Evolutionary conservation across 2,113 vertebrate genomes (phyloP).

Genomic region (Macrotis lagotis): DNA sequence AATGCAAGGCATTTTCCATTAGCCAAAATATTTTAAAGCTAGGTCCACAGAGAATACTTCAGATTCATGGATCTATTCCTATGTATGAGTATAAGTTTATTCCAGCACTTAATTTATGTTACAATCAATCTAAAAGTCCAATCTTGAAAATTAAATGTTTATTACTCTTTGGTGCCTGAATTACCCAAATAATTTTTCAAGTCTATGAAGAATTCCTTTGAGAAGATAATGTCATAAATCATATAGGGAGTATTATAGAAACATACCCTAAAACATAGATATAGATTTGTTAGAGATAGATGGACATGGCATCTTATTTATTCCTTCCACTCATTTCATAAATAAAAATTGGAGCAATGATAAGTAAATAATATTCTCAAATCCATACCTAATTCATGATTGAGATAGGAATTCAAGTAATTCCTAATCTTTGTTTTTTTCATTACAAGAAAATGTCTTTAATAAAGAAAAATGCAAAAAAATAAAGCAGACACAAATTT

Average conservation of each 20-base stretch:
- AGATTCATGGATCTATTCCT: background rate
- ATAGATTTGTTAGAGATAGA: background rate
- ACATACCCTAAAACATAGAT: background rate
- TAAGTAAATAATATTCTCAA: background rate
- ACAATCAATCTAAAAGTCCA: background rate
- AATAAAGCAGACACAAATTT: background rate
- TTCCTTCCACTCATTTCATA: background rate
- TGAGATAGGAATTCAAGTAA: background rate
- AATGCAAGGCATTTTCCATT: background rate
- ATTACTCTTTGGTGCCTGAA: background rate
- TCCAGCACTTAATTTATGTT: background rate
- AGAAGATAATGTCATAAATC: constrained; percentile 6
- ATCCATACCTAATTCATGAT: background rate
- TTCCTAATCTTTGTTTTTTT: background rate
- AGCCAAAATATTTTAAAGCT: background rate
- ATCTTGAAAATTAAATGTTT: background rate
- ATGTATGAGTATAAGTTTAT: background rate
- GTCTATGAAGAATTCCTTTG: background rate
- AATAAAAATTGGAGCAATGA: background rate
- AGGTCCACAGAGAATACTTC: background rate
- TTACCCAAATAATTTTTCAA: background rate
- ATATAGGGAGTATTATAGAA: background rate
- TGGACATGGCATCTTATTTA: background rate
- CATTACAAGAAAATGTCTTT: background rate
- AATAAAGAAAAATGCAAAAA: background rate